A percentile compares a stretch with the other conserved stretches of the same genome.
These are phyloP conservation scores for Aphelenchoides besseyi DNA, from an alignment of 1,140 invertebrate genomes.

Conservation along the genomic window DNA sequence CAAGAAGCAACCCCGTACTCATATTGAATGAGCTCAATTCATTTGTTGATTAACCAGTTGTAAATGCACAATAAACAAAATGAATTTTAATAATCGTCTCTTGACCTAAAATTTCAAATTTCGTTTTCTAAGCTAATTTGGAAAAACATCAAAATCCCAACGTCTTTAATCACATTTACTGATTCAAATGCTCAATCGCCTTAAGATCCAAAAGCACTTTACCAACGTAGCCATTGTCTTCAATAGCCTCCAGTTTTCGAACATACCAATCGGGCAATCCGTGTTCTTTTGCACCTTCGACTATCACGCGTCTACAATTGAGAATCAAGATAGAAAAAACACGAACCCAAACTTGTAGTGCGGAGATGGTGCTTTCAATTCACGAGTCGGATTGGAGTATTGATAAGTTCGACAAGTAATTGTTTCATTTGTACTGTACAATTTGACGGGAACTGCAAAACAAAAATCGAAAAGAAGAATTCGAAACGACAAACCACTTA, in stretches of 20 bases:
- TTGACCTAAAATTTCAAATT: neutral
- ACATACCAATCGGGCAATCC: conserved; percentile 43
- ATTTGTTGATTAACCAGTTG: conserved; percentile 6
- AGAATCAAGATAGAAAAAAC: too few relatives aligned
- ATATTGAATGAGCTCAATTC: conserved; percentile 3
- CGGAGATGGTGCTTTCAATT: conserved; percentile 38
- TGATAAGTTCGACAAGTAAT: conserved; percentile 55
- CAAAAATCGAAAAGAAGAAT: conserved; percentile 20
- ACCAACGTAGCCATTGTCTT: conserved; percentile 48
- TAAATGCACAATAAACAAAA: neutral
- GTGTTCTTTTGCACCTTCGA: conserved; percentile 51
- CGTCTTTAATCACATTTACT: too few relatives aligned
- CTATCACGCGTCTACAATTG: conserved; percentile 50
- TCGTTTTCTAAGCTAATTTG: too few relatives aligned
- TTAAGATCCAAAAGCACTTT: conserved; percentile 34
- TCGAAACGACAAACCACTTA: conserved; percentile 43
- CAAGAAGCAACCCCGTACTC: conserved; percentile 40
- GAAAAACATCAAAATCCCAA: too few relatives aligned
- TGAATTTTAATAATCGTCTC: neutral
- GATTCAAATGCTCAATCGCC: conserved; percentile 22
- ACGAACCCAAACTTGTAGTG: too few relatives aligned
- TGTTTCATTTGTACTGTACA: conserved; percentile 16
- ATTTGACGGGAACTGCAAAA: conserved; percentile 8
- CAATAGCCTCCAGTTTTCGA: conserved; percentile 35
- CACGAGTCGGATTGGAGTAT: conserved; percentile 39